Percentiles rank a stretch among this genome's conserved stretches.
Evolutionary conservation across 2,113 vertebrate genomes (phyloP).

Genomic region (Hippocampus comes): DNA sequence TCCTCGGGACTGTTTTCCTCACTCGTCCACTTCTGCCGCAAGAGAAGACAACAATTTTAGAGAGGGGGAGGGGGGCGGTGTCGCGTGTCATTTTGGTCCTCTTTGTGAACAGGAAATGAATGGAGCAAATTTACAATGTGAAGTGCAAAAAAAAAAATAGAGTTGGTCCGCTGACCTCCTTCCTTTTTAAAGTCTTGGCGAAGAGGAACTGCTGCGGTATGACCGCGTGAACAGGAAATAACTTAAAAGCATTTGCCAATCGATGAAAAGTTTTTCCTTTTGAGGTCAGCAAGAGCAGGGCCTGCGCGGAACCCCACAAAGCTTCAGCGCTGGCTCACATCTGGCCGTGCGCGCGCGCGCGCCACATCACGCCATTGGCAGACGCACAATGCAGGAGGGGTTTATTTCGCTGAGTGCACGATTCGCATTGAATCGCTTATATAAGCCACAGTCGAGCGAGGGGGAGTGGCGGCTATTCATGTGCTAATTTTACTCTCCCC

Average conservation of each 20-base stretch:
- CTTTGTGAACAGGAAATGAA: neutral
- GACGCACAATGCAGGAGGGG: neutral
- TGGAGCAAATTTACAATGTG: neutral
- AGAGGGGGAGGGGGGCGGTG: neutral
- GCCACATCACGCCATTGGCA: neutral
- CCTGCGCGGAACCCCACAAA: neutral
- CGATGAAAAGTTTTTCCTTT: no score
- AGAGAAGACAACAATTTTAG: neutral
- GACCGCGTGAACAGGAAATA: no score
- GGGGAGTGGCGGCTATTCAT: slow-evolving; percentile 9
- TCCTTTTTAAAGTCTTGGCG: neutral
- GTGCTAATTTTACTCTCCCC: slow-evolving; percentile 62
- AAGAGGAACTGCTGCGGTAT: no score
- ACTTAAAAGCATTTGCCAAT: no score
- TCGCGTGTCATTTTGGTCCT: neutral
- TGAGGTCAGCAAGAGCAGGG: neutral
- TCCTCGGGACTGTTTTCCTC: neutral
- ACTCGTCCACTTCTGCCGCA: neutral
- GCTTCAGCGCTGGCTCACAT: neutral
- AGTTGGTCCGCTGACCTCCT: neutral
- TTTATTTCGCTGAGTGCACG: neutral
- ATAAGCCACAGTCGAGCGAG: neutral
- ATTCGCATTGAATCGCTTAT: neutral
- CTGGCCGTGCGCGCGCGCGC: neutral
- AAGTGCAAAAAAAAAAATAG: neutral